Base-by-base conservation (phyloP, 2,113 vertebrate genomes). In the Myanophis thanlyinensis region DNA sequence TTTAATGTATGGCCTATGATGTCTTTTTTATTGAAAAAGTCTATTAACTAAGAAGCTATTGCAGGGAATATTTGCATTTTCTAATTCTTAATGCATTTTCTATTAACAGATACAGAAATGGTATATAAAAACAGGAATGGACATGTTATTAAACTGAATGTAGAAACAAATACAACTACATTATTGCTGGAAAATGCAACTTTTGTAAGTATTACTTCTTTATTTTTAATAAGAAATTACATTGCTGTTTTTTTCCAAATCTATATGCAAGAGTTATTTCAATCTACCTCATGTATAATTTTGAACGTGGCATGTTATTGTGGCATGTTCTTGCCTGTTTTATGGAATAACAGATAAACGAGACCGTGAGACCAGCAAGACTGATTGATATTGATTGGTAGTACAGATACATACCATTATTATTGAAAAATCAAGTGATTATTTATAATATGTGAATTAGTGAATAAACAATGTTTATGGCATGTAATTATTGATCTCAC, bases 81-180 rank as follows among this genome's bases (percentile, higher is more conserved):
- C 94, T 97, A 95, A 97, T 94, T 93, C 35, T 94, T 94, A 92
- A 93, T 97, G 91, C 92, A 89, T 97, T 97, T 93, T 97, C 94
- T 96, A 59, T 93, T 62, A 85, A 91, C 98, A 99, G 99, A 99
- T 97, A 98, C 98, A 94, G 98, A 99, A 96, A 98, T 99, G 95
- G 98, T 99, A 95, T 99, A 98, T 97, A 98, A 98, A 98, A 99
- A 98, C 95, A 98, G 98, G n/a, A 98, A 98, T 53, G 99, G 99
- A 92, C 98, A 99, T 90, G 99, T 99, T 96, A 97, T 99, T 97
- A 98, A 98, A 96, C 98, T 99, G 97, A 99, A 99, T 97, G 98
- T 99, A 96, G 97, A 98, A 95, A 98, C 98, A 89, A 99, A 99
- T 92, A 97, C 98, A 93, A 99, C 98, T 0, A 98, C 98, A 84